Conservation (phyloP, 2,888 invertebrate genomes). For the Metalampra italica region DNA sequence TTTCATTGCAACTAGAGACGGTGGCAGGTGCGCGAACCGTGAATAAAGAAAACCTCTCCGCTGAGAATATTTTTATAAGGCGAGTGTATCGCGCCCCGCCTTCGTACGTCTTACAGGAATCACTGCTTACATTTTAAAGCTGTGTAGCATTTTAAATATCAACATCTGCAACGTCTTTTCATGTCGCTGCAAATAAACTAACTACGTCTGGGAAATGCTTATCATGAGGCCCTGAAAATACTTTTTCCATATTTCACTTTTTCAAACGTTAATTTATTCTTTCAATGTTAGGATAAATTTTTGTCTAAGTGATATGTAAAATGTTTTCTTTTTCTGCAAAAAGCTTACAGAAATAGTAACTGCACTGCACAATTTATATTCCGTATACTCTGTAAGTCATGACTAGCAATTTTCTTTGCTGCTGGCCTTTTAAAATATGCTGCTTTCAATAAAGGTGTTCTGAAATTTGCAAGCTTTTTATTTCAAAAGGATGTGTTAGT, state of each 20-base stretch:
- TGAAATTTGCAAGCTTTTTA: too few species aligned
- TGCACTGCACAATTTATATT: too few species aligned
- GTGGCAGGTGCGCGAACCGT: slow-evolving; percentile 54
- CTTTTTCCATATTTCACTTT: too few species aligned
- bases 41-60: slow-evolving; percentile 52
- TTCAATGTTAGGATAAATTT: not conserved
- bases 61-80: slow-evolving; percentile 57
- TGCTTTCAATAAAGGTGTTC: too few species aligned
- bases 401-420: too few species aligned
- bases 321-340: too few species aligned
- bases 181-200: slow-evolving; percentile 15
- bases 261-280: not conserved
- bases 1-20: slow-evolving; percentile 52
- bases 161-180: slow-evolving; percentile 24
- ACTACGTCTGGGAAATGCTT: slow-evolving; percentile 4
- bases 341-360: too few species aligned
- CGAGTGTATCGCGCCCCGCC: slow-evolving; percentile 28
- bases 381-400: too few species aligned
- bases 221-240: not conserved
- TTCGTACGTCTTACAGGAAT: slow-evolving; percentile 26
- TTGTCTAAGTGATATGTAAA: too few species aligned
- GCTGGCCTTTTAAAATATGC: too few species aligned
- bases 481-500: too few species aligned
- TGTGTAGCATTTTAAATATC: slow-evolving; percentile 38
- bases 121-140: slow-evolving; percentile 47